These are phyloP conservation scores for Dromius quadrimaculatus DNA, from an alignment of 2,888 invertebrate species.

Conservation along the genomic window DNA sequence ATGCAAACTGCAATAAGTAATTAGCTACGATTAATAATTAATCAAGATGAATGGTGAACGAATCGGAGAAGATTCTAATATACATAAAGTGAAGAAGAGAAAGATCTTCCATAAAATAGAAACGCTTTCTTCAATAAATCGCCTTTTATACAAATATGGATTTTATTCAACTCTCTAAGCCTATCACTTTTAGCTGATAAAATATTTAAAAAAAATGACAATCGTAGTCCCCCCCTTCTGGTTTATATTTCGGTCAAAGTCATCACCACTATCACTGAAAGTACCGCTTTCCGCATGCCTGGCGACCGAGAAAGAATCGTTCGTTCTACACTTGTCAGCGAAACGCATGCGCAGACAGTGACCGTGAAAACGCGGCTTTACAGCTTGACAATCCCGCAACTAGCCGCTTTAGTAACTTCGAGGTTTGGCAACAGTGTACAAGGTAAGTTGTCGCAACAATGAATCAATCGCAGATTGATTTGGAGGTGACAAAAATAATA, in stretches of 20 bases:
- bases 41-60: conserved; percentile 29
- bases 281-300: conserved; percentile 3
- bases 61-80: not conserved
- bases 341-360: conserved; percentile 30
- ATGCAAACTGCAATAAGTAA: too few species aligned
- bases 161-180: not conserved
- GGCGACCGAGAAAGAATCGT: conserved; percentile 14
- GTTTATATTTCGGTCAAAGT: conserved; percentile 35
- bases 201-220: too few species aligned
- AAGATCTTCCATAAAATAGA: conserved; percentile 22
- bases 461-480: too few species aligned
- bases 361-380: conserved; percentile 33
- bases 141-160: conserved; percentile 19
- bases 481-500: conserved; percentile 21
- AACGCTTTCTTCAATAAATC: conserved; percentile 27
- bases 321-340: too few species aligned
- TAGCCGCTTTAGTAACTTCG: conserved; percentile 5
- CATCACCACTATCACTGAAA: conserved; percentile 8
- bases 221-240: not conserved
- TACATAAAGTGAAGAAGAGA: conserved; percentile 20
- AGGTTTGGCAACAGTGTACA: conserved; percentile 15
- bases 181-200: not conserved
- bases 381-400: conserved; percentile 3
- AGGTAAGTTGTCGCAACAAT: too few species aligned
- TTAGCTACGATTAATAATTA: conserved; percentile 18